Percentiles rank a stretch among this genome's conserved stretches.
These are phyloP conservation scores for Epizoanthus illoricatus DNA, from an alignment of 92 coral and sea anemone genomes.

Conservation along the genomic window DNA sequence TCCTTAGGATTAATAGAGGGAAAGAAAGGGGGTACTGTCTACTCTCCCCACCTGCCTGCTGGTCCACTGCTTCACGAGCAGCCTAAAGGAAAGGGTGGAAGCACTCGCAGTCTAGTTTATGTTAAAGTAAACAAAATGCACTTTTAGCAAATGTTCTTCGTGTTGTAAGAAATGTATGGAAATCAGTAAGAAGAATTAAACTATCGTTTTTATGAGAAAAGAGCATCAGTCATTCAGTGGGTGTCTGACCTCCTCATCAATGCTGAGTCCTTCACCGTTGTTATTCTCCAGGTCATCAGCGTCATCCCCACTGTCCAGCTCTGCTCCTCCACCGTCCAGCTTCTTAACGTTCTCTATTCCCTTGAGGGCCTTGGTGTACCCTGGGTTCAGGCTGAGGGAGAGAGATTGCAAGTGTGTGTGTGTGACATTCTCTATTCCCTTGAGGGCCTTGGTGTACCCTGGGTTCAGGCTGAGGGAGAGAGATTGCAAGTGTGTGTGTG, in stretches of 20 bases:
- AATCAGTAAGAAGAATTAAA: neutral
- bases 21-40: too few species aligned
- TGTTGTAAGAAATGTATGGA: too few species aligned
- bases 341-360: slow-evolving; percentile 93
- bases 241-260: slow-evolving; percentile 65
- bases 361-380: slow-evolving; percentile 79
- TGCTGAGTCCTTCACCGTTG: slow-evolving; percentile 73
- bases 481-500: neutral
- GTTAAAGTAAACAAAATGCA: too few species aligned
- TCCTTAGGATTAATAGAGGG: too few species aligned
- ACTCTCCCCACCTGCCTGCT: too few species aligned
- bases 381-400: slow-evolving; percentile 39
- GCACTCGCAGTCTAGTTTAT: too few species aligned
- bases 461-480: slow-evolving; percentile 71
- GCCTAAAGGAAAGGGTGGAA: too few species aligned
- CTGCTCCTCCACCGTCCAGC: slow-evolving; percentile 75
- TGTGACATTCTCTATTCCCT: slow-evolving; percentile 79
- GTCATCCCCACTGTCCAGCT: slow-evolving; percentile 87
- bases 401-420: neutral
- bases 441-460: slow-evolving; percentile 73
- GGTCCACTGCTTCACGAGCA: too few species aligned
- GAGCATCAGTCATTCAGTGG: neutral
- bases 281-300: slow-evolving; percentile 62
- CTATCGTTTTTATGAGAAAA: too few species aligned
- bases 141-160: too few species aligned